Percentiles rank a stretch among this genome's conserved stretches.
Evolutionary conservation across 2,888 invertebrate genomes (phyloP).

Genomic region (Suillia variegata): DNA sequence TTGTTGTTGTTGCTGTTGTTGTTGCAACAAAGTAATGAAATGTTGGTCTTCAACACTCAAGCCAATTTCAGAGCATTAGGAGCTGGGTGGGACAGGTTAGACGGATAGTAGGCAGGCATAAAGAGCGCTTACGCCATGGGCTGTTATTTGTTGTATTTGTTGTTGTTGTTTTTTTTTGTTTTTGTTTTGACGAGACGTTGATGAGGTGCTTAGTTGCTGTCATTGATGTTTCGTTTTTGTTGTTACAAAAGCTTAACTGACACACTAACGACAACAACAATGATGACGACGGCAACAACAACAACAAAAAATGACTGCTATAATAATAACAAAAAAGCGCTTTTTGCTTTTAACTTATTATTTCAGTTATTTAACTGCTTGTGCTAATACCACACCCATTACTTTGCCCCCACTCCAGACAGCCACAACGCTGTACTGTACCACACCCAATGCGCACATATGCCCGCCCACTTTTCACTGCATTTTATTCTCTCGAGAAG

Average conservation of each 20-base stretch:
- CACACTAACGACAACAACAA: too few species aligned
- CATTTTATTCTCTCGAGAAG: conserved; percentile 53
- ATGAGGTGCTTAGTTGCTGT: background rate
- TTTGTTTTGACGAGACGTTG: background rate
- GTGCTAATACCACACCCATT: conserved; percentile 7
- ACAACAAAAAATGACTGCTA: conserved; percentile 22
- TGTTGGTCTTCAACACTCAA: too few species aligned
- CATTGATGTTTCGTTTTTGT: background rate
- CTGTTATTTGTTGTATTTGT: too few species aligned
- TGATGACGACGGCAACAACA: conserved; percentile 8
- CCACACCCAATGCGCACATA: background rate
- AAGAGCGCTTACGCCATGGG: background rate
- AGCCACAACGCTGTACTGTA: background rate
- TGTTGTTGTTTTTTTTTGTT: too few species aligned
- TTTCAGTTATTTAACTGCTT: conserved; percentile 41
- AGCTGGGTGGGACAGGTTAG: too few species aligned
- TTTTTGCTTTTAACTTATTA: conserved; percentile 51
- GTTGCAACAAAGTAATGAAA: too few species aligned
- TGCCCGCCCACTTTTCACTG: conserved; percentile 45
- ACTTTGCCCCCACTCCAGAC: background rate
- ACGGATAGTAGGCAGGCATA: background rate
- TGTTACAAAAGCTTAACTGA: background rate
- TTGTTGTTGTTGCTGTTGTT: too few species aligned
- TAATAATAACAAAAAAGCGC: conserved; percentile 48
- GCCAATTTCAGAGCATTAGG: too few species aligned